Percentiles rank a stretch among this genome's conserved stretches.
phyloP scores from a whole-genome alignment of 2,797 vertebrate genomes.

The Xerus rutilus region DNA sequence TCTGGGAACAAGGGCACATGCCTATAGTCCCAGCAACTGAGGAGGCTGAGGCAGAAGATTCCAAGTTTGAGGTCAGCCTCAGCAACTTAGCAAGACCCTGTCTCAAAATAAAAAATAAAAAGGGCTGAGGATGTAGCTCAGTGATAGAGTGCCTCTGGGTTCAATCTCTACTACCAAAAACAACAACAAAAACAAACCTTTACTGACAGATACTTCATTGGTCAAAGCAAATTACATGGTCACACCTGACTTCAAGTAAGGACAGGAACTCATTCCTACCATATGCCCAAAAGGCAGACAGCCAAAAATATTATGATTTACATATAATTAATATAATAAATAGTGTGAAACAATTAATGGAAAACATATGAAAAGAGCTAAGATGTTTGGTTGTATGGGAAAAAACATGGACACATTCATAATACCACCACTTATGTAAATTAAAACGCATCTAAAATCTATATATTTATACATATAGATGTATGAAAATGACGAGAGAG shows the following conservation, averaged over 20 bases:
- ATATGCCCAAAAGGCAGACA: background rate
- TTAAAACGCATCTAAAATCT: slow-evolving; percentile 48
- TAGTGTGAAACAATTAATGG: slow-evolving; percentile 31
- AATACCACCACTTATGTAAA: slow-evolving; percentile 34
- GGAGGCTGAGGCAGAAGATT: no score
- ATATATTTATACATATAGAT: background rate
- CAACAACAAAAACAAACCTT: no score
- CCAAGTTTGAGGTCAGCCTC: no score
- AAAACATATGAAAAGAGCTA: slow-evolving; percentile 55
- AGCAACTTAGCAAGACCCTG: no score
- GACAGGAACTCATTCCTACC: background rate
- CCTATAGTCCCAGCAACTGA: no score
- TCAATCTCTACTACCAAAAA: no score
- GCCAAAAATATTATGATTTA: slow-evolving; percentile 29
- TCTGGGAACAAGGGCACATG: no score
- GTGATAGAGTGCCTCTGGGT: no score
- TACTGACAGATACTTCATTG: slow-evolving; percentile 11
- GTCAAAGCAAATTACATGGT: slow-evolving; percentile 36
- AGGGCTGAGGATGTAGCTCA: no score
- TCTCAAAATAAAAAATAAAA: no score
- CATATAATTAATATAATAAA: slow-evolving; percentile 54
- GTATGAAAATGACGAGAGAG: slow-evolving; percentile 30
- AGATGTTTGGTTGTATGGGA: slow-evolving; percentile 30
- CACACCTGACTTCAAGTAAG: slow-evolving; percentile 50
- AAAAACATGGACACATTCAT: slow-evolving; percentile 28